Percentiles rank a stretch among this genome's conserved stretches.
Evolutionary conservation across 1,140 invertebrate species (phyloP).

Genomic region (Megalonaias nervosa): DNA sequence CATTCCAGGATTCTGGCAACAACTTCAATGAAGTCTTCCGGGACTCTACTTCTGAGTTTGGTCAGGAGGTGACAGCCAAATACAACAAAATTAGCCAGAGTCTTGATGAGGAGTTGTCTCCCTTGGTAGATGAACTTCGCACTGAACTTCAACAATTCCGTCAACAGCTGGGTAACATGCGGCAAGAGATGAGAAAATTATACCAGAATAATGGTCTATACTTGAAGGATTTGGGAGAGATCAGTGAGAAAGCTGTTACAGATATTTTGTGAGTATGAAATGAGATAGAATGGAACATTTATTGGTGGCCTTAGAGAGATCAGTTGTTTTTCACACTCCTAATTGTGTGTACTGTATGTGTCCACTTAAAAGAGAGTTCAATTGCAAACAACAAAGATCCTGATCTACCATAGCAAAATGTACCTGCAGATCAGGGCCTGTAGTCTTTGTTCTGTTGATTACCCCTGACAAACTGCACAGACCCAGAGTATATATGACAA

Average conservation of each 20-base stretch:
- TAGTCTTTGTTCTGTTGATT: no score
- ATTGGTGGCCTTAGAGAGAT: no score
- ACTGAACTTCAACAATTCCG: constrained; percentile 39
- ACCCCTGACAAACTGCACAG: no score
- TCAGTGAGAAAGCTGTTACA: constrained; percentile 31
- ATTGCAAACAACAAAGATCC: no score
- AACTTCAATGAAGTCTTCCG: constrained; percentile 32
- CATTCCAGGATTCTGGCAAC: constrained; percentile 24
- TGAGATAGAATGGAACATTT: neutral
- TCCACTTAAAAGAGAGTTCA: no score
- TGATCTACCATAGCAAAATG: no score
- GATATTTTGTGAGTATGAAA: constrained; percentile 45
- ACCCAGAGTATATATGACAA: no score
- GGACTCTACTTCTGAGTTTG: constrained; percentile 27
- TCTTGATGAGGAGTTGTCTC: constrained; percentile 45
- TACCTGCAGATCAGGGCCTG: no score
- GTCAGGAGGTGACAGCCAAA: constrained; percentile 41
- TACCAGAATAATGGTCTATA: constrained; percentile 55
- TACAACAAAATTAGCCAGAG: constrained; percentile 45
- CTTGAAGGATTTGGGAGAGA: constrained; percentile 45
- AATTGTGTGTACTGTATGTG: no score
- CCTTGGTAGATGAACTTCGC: constrained; percentile 35
- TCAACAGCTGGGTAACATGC: constrained; percentile 36
- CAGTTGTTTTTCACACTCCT: no score
- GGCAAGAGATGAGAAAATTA: constrained; percentile 45